Evolutionary conservation across 2,113 vertebrate species (phyloP).

Genomic region (Anolis sagrei): DNA sequence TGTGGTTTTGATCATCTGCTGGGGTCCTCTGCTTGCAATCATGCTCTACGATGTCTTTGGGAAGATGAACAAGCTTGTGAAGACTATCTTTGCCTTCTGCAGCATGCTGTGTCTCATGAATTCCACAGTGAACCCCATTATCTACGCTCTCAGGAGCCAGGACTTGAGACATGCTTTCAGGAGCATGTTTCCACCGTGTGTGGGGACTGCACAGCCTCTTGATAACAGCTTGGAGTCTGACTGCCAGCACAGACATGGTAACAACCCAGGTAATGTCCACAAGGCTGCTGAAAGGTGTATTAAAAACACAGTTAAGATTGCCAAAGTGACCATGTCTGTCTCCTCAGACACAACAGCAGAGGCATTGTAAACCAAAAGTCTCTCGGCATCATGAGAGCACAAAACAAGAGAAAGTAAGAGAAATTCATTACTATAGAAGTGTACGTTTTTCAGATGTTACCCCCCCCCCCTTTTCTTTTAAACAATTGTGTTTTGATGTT

Average conservation of each 20-base stretch:
- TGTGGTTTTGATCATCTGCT: constrained; percentile 97
- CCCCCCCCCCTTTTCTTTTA: constrained; percentile 61
- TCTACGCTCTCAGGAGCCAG: constrained; percentile 97
- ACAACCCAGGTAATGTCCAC: constrained; percentile 87
- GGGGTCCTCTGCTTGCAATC: constrained; percentile 97
- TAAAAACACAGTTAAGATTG: constrained; percentile 99
- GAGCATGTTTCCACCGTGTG: constrained; percentile 90
- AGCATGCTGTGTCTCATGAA: constrained; percentile 98
- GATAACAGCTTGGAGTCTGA: constrained; percentile 99
- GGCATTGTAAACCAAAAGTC: constrained; percentile 85
- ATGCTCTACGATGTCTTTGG: constrained; percentile 99
- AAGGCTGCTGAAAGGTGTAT: constrained; percentile 96
- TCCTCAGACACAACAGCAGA: constrained; percentile 98
- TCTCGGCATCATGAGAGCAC: constrained; percentile 46
- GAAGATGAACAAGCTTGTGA: constrained; percentile 95
- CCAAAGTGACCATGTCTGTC: constrained; percentile 99
- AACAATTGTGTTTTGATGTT: constrained; percentile 34
- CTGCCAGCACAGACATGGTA: constrained; percentile 90
- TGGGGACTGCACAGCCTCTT: constrained; percentile 87
- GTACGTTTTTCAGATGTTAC: constrained; percentile 70
- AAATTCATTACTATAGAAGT: constrained; percentile 61
- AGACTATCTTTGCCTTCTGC: constrained; percentile 98
- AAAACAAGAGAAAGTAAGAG: constrained; percentile 47
- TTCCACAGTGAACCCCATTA: constrained; percentile 98
- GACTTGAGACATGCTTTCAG: constrained; percentile 96